phyloP scores from a whole-genome alignment of 2,113 vertebrate genomes.

The Trochalopteron elliotii region DNA sequence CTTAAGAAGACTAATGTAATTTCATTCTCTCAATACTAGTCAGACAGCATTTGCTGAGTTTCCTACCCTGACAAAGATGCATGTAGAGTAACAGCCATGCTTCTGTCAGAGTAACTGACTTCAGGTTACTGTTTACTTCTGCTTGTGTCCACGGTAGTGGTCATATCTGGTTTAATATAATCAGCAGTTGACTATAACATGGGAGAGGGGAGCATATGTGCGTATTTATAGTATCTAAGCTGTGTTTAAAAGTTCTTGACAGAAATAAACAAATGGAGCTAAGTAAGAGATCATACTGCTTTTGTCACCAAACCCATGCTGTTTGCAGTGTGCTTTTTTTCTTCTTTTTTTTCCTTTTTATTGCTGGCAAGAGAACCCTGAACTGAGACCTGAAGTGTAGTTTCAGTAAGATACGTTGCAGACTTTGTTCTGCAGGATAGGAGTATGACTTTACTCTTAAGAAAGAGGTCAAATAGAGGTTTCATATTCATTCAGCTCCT shows the following conservation, averaged over 20 bases:
- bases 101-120: neutral
- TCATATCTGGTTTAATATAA: slow-evolving; percentile 31
- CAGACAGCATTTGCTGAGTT: neutral
- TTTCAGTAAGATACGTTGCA: neutral
- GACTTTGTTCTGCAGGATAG: neutral
- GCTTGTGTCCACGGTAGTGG: neutral
- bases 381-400: neutral
- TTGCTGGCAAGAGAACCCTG: neutral
- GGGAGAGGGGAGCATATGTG: neutral
- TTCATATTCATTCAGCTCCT: neutral
- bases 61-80: neutral
- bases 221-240: neutral
- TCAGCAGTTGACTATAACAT: neutral
- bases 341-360: neutral
- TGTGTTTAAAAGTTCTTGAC: slow-evolving; percentile 15
- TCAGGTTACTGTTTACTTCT: neutral
- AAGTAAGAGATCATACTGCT: neutral
- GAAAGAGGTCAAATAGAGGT: neutral
- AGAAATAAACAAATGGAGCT: neutral
- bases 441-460: neutral
- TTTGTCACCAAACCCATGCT: neutral
- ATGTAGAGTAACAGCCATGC: neutral
- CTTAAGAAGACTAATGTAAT: neutral
- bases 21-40: neutral
- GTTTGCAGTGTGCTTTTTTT: neutral